These are phyloP conservation scores for Neodiprion virginianus DNA, from an alignment of 1,140 invertebrate species.

Conservation along the genomic window DNA sequence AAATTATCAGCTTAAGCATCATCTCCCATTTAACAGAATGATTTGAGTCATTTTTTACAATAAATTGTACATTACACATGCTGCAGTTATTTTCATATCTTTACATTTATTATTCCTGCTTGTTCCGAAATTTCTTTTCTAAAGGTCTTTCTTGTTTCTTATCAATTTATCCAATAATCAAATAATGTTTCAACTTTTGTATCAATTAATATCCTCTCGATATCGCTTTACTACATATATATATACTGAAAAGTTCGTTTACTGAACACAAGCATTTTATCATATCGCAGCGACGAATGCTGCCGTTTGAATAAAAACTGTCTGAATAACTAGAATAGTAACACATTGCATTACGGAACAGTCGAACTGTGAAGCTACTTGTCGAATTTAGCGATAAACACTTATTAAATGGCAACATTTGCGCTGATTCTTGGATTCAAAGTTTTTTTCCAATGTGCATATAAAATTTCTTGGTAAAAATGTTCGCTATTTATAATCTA, in stretches of 20 bases:
- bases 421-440: conserved; percentile 32
- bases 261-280: conserved; percentile 1
- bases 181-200: conserved; percentile 30
- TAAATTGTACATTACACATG: conserved; percentile 39
- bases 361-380: background rate
- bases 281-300: conserved; percentile 26
- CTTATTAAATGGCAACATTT: conserved; percentile 33
- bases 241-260: background rate
- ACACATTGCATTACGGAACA: conserved; percentile 7
- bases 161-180: conserved; percentile 15
- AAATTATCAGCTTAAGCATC: conserved; percentile 9
- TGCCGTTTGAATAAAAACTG: conserved; percentile 25
- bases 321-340: background rate
- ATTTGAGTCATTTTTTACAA: conserved; percentile 34
- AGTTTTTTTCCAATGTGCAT: conserved; percentile 35
- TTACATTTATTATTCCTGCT: conserved; percentile 42
- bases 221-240: conserved; percentile 34
- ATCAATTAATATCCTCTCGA: conserved; percentile 31
- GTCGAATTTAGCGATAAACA: conserved; percentile 15
- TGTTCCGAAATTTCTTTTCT: conserved; percentile 43
- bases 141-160: conserved; percentile 24
- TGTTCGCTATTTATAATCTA: conserved; percentile 25
- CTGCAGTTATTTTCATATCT: conserved; percentile 44
- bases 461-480: conserved; percentile 28
- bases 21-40: conserved; percentile 41